These are phyloP conservation scores for Zygothrica quintamaculata DNA, from an alignment of 2,888 invertebrate genomes.

Conservation along the genomic window DNA sequence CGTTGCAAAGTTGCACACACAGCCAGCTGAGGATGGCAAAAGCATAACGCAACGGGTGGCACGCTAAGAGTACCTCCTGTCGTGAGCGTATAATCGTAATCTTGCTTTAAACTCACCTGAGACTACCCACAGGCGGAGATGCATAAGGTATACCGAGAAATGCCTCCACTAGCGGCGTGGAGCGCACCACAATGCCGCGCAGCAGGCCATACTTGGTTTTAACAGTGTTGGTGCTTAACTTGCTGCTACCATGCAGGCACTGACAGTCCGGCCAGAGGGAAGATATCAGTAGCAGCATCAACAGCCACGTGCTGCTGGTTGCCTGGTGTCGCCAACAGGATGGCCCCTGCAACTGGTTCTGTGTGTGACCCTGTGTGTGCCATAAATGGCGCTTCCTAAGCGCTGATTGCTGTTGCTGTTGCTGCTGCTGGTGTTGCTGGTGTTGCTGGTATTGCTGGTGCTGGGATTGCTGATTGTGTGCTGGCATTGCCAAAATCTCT, in stretches of 20 bases:
- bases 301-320: slow-evolving; percentile 42
- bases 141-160: slow-evolving; percentile 97
- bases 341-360: slow-evolving; percentile 30
- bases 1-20: slow-evolving; percentile 9
- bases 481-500: slow-evolving; percentile 69
- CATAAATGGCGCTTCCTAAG: slow-evolving; percentile 42
- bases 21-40: slow-evolving; percentile 1
- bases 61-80: slow-evolving; percentile 16
- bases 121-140: slow-evolving; percentile 94
- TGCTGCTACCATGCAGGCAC: slow-evolving; percentile 85
- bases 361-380: slow-evolving; percentile 34
- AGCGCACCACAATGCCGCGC: slow-evolving; percentile 92
- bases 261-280: slow-evolving; percentile 78
- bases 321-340: slow-evolving; percentile 50
- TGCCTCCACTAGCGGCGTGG: slow-evolving; percentile 92
- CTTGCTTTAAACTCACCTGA: slow-evolving; percentile 87
- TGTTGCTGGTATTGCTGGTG: slow-evolving; percentile 20
- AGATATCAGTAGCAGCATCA: slow-evolving; percentile 73
- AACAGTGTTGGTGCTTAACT: slow-evolving; percentile 88
- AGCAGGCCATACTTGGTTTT: slow-evolving; percentile 95
- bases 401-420: slow-evolving; percentile 29
- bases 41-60: slow-evolving; percentile 14
- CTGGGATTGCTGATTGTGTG: slow-evolving; percentile 46
- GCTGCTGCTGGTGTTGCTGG: slow-evolving; percentile 19
- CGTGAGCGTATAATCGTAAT: slow-evolving; percentile 11